Evolutionary conservation across 2,797 vertebrate genomes (phyloP).

Genomic region (Melanotaenia maccullochi): DNA sequence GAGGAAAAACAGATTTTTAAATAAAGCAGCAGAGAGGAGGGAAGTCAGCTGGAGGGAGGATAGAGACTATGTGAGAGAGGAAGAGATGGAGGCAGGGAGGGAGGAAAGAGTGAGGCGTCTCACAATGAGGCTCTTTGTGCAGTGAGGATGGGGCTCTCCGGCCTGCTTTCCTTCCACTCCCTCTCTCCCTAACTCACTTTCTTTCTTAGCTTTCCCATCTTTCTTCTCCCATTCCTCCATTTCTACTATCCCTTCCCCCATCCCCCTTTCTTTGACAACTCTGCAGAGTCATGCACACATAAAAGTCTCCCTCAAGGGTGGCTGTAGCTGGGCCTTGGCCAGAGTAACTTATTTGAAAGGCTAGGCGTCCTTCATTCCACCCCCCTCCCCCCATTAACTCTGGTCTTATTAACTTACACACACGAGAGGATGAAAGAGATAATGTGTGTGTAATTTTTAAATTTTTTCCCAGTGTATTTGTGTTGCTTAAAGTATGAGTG

Average conservation of each 20-base stretch:
- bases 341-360: conserved; percentile 48
- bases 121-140: conserved; percentile 84
- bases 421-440: conserved; percentile 16
- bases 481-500: conserved; percentile 26
- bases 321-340: conserved; percentile 56
- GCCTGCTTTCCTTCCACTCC: conserved; percentile 53
- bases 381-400: neutral
- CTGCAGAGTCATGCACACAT: conserved; percentile 72
- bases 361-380: conserved; percentile 5
- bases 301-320: conserved; percentile 35
- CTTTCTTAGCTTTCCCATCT: conserved; percentile 39
- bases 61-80: conserved; percentile 49
- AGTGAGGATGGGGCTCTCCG: conserved; percentile 55
- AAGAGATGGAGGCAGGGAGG: conserved; percentile 55
- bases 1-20: conserved; percentile 45
- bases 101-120: conserved; percentile 56
- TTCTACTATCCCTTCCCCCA: conserved; percentile 5
- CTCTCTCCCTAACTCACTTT: conserved; percentile 45
- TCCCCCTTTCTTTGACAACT: conserved; percentile 40
- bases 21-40: conserved; percentile 33
- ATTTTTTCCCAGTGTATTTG: conserved; percentile 27
- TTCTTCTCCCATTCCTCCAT: neutral
- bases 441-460: conserved; percentile 18
- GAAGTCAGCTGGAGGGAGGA: conserved; percentile 32
- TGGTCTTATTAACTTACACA: neutral